These are phyloP conservation scores for Prunella strophiata DNA, from an alignment of 2,797 vertebrate genomes.

Conservation along the genomic window DNA sequence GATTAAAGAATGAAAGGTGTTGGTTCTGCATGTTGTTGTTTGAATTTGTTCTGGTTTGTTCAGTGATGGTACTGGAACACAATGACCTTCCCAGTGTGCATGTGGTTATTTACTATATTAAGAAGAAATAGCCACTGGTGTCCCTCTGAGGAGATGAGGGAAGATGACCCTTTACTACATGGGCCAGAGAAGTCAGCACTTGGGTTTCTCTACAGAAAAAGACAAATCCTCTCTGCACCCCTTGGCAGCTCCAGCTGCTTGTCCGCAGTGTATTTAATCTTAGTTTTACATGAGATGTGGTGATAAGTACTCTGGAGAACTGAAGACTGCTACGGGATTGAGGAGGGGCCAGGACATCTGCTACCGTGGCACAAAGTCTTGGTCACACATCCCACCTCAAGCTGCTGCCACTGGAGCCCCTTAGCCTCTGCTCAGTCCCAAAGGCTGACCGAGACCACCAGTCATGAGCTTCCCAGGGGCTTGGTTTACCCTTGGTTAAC, in stretches of 20 bases:
- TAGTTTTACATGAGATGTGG: background rate
- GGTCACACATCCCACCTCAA: background rate
- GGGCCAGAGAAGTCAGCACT: fast-evolving
- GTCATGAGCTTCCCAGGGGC: background rate
- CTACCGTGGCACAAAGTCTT: fast-evolving
- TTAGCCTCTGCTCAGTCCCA: background rate
- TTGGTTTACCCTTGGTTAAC: background rate
- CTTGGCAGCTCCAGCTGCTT: background rate
- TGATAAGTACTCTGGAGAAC: background rate
- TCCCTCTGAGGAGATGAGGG: background rate
- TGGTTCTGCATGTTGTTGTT: background rate
- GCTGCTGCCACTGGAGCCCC: background rate
- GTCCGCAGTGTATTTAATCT: fast-evolving
- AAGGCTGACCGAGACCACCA: fast-evolving
- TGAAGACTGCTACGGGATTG: background rate
- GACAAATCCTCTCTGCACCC: background rate
- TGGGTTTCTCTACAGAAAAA: background rate
- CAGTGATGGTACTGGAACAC: background rate
- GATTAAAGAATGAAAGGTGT: background rate
- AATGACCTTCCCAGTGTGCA: fast-evolving
- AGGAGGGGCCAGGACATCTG: background rate
- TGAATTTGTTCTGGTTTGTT: background rate
- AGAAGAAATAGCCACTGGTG: background rate
- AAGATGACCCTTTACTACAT: fast-evolving
- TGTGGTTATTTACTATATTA: no score